Conservation (phyloP, 2,113 vertebrate species). For the Murina feae region DNA sequence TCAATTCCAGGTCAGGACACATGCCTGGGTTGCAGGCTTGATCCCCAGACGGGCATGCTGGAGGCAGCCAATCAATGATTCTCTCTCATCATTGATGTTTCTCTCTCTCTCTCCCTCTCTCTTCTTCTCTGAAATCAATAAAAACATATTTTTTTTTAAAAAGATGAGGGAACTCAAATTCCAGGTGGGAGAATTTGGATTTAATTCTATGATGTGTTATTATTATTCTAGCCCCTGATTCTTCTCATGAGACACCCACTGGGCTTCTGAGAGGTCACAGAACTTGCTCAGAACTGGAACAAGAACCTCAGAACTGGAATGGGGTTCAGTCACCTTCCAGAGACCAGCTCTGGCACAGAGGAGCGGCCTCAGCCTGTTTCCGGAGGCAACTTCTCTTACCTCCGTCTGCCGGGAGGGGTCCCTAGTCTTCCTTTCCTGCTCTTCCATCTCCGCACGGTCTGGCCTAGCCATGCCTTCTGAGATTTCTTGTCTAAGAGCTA, state of each 20-base stretch:
- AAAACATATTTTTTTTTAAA: too few species aligned
- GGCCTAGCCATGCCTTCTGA: conserved; percentile 77
- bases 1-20: too few species aligned
- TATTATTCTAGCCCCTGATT: neutral
- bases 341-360: neutral
- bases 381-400: conserved; percentile 76
- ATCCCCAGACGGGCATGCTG: too few species aligned
- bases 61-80: too few species aligned
- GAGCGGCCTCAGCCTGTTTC: accelerated
- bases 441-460: conserved; percentile 66
- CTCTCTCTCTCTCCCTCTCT: too few species aligned
- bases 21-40: too few species aligned
- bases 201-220: neutral
- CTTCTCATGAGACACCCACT: neutral
- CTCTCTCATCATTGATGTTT: too few species aligned
- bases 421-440: conserved; percentile 50
- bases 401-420: conserved; percentile 76
- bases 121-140: too few species aligned
- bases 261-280: neutral
- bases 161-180: neutral
- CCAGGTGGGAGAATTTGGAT: neutral
- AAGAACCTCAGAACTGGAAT: neutral
- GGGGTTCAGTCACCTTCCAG: accelerated
- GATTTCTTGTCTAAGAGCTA: conserved; percentile 73
- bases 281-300: neutral